Percentiles rank a stretch among this genome's conserved stretches.
Conservation (phyloP, 2,113 vertebrate species). For the Turdus rufiventris region DNA sequence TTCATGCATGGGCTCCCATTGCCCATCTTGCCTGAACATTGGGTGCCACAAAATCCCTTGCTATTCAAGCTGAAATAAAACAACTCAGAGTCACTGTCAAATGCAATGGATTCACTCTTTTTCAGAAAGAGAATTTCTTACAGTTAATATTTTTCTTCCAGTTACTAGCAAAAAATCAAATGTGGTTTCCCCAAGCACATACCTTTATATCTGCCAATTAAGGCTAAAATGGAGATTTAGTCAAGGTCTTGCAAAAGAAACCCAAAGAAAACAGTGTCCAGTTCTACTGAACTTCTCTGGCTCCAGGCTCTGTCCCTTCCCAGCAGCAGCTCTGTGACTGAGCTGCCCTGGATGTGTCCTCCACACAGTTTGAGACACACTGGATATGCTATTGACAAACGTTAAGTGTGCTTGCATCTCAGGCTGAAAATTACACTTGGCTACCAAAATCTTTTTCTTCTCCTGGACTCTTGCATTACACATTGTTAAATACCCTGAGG, state of each 20-base stretch:
- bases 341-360: neutral
- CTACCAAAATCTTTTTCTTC: neutral
- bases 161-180: neutral
- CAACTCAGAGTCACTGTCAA: neutral
- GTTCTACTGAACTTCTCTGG: neutral
- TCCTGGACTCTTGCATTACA: neutral
- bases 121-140: neutral
- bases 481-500: neutral
- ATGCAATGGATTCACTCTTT: neutral
- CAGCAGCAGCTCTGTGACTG: neutral
- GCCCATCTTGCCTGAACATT: accelerated
- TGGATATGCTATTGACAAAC: neutral
- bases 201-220: neutral
- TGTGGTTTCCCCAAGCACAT: neutral
- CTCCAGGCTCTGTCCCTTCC: neutral
- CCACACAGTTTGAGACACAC: neutral
- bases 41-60: neutral
- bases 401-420: neutral
- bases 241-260: neutral
- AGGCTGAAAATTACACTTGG: neutral
- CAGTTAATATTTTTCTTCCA: neutral
- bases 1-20: accelerated
- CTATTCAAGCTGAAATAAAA: neutral
- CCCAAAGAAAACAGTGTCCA: neutral
- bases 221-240: neutral